Evolutionary conservation across 2,113 vertebrate genomes (phyloP), one percentile per base, ranked within the genome.

Genomic region (Thamnophis sirtalis): DNA sequence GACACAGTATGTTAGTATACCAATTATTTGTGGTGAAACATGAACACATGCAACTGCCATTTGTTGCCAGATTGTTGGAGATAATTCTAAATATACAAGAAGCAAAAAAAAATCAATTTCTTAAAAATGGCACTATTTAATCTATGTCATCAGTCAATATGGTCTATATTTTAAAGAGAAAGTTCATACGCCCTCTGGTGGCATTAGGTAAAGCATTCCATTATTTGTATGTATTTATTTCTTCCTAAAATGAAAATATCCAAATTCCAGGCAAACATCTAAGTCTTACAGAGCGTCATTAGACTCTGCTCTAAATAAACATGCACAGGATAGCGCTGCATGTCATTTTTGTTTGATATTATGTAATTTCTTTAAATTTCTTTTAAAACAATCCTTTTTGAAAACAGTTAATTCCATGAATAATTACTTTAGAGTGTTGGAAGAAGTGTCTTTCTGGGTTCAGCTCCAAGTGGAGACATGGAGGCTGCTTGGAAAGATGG

Each of bases 181-280:
- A 93, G 24, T 21, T 24, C 73, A 90, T 26, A 58, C 51, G 38
- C 26, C 73, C 93, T 94, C 53, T 86, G 55, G 88, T 28, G 51
- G n/a, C 86, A 89, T 92, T 54, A 87, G 15, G 15, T 5, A 90
- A 96, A 91, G 86, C 93, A 58, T 94, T 93, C 89, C 63, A 56
- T 22, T 68, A 33, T 53, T 80, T 92, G 26, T 10, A 33, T 10
- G 26, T 58, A 54, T 22, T 88, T 49, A 84, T 88, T 92, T 92
- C 56, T 5, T 84, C 63, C 55, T 49, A 43, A 19, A 28, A 6
- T 9, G 5, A 68, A 73, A 26, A 9, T 10, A 38, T 1, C 6
- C 54, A 80, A 73, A 26, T 55, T 92, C 1, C 48, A 87, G 26
- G 3, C 28, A 9, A 33, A 51, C 2, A 33, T 10, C 5, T n/a